Conservation (phyloP, 2,888 invertebrate genomes). For the Hylaea fasciaria region DNA sequence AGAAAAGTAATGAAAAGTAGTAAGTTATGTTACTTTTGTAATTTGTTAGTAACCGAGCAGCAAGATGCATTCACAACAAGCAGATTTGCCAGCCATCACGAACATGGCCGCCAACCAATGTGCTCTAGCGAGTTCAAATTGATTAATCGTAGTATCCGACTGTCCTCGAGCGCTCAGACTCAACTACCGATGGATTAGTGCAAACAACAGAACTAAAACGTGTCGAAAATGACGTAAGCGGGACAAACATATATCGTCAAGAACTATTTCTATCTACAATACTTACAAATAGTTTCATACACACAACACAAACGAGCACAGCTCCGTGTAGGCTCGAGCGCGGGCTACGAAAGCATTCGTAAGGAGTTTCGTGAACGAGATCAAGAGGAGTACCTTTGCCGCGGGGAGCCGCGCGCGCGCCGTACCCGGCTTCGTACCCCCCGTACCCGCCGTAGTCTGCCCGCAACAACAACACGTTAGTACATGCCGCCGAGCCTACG, state of each 20-base stretch:
- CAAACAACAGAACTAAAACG: constrained; percentile 38
- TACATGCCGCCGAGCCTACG: constrained; percentile 57
- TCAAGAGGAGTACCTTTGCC: constrained; percentile 90
- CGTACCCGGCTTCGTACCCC: constrained; percentile 95
- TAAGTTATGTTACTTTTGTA: not conserved
- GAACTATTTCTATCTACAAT: constrained; percentile 43
- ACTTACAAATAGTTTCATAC: constrained; percentile 46
- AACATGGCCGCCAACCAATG: constrained; percentile 10
- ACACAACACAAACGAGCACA: constrained; percentile 7
- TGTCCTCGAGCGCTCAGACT: not conserved
- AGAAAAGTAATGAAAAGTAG: not conserved
- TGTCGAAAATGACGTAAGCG: constrained; percentile 46
- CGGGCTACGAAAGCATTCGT: constrained; percentile 35
- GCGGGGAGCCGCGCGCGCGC: constrained; percentile 94
- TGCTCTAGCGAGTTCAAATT: not conserved
- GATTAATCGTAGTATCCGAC: constrained; percentile 5
- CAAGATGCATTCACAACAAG: constrained; percentile 29
- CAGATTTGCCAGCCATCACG: constrained; percentile 22
- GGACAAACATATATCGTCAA: constrained; percentile 47
- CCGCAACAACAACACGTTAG: constrained; percentile 84
- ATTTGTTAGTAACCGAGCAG: constrained; percentile 23
- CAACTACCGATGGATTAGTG: constrained; percentile 14
- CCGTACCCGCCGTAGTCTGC: constrained; percentile 94
- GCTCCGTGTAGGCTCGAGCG: not conserved
- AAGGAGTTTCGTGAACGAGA: constrained; percentile 24